phyloP scores from a whole-genome alignment of 2,113 vertebrate genomes.

The Grallaria varia region DNA sequence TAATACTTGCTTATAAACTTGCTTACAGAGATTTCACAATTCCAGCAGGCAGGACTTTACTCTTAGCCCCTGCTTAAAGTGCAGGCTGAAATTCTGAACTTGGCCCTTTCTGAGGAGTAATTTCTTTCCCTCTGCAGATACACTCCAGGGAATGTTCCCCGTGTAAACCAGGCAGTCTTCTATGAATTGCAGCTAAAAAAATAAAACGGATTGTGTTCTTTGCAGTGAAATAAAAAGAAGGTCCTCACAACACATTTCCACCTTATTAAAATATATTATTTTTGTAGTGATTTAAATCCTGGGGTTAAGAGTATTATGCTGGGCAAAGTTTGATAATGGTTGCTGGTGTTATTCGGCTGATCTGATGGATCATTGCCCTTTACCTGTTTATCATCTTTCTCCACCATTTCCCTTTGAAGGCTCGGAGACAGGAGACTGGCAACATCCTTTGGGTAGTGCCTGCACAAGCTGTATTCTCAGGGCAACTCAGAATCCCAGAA shows the following conservation, averaged over 20 bases:
- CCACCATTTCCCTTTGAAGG: background rate
- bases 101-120: slow-evolving; percentile 18
- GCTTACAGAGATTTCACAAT: slow-evolving; percentile 55
- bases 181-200: background rate
- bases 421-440: background rate
- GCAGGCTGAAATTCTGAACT: slow-evolving; percentile 31
- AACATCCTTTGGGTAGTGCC: background rate
- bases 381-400: background rate
- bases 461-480: background rate
- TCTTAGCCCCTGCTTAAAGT: slow-evolving; percentile 39
- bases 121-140: slow-evolving; percentile 7
- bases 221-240: background rate
- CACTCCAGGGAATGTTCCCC: background rate
- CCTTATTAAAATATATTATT: background rate
- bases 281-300: background rate
- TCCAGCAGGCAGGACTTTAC: slow-evolving; percentile 48
- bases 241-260: background rate
- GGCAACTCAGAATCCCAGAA: background rate
- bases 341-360: background rate
- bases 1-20: slow-evolving; percentile 35
- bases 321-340: background rate
- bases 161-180: background rate
- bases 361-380: background rate
- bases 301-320: background rate
- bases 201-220: background rate